phyloP scores from a whole-genome alignment of 2,113 vertebrate genomes.

The Hydrochoerus hydrochaeris region DNA sequence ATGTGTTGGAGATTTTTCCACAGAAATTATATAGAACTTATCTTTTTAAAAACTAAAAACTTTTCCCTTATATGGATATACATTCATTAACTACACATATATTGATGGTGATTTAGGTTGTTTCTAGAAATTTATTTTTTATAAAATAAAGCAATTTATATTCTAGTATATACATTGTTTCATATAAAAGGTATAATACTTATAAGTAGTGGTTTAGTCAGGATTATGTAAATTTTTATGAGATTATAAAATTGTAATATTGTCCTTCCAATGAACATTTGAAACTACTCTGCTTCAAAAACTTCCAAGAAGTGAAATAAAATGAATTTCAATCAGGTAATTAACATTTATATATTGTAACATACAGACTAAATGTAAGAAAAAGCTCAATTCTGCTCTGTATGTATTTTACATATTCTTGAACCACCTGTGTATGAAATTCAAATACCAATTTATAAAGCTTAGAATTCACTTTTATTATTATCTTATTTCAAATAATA shows the following conservation, averaged over 20 bases:
- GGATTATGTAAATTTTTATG: slow-evolving; percentile 26
- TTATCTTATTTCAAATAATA: slow-evolving; percentile 29
- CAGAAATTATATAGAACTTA: not conserved
- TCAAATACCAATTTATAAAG: not conserved
- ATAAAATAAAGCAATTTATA: not conserved
- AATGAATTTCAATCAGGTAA: not conserved
- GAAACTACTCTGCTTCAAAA: slow-evolving; percentile 27
- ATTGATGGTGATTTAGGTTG: not conserved
- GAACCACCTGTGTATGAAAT: not conserved
- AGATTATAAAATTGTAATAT: not conserved
- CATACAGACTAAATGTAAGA: not conserved
- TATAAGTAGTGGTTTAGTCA: slow-evolving; percentile 14
- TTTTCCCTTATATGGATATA: not conserved
- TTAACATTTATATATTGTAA: slow-evolving; percentile 35
- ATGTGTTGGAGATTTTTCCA: not conserved
- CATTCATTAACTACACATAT: not conserved
- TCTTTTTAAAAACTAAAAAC: not conserved
- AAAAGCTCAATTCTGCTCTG: not conserved
- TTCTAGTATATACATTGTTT: not conserved
- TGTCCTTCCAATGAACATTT: not conserved
- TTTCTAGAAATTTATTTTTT: not conserved
- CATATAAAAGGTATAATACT: not conserved
- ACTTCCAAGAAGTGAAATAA: slow-evolving; percentile 5
- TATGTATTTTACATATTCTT: not conserved
- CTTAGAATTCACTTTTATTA: not conserved